Percentiles rank a stretch among this genome's conserved stretches.
Conservation (phyloP, 2,797 vertebrate genomes). For the Tenualosa thibaudeaui region DNA sequence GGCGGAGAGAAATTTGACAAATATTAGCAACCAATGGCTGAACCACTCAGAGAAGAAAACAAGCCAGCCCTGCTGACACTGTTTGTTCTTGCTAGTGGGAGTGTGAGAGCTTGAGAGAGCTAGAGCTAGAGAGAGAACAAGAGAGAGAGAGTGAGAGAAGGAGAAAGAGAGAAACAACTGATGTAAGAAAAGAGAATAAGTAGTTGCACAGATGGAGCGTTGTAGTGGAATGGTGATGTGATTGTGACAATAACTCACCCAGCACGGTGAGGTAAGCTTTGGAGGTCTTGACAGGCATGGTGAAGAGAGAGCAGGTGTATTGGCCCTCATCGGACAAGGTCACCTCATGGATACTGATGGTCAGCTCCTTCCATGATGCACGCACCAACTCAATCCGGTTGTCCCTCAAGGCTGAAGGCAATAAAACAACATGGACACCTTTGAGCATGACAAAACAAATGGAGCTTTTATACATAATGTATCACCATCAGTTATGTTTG, state of each 20-base stretch:
- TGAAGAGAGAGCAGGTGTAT: constrained; percentile 88
- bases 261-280: constrained; percentile 87
- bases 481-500: not conserved
- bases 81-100: not conserved
- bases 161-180: not conserved
- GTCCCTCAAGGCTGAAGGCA: constrained; percentile 87
- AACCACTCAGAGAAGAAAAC: not conserved
- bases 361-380: constrained; percentile 84
- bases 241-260: constrained; percentile 66
- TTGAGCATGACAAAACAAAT: not conserved
- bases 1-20: constrained; percentile 22
- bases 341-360: constrained; percentile 84
- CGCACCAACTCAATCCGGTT: constrained; percentile 92
- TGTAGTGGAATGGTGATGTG: not conserved
- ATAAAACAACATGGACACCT: constrained; percentile 26
- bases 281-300: constrained; percentile 89
- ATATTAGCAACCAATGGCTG: not conserved
- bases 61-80: not conserved
- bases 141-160: not conserved
- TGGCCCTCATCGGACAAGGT: constrained; percentile 85
- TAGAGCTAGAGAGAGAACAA: too few species aligned
- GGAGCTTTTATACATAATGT: not conserved
- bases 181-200: not conserved
- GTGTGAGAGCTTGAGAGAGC: not conserved
- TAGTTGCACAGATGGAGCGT: not conserved